These are phyloP conservation scores for Actinernus sp. DNA, from an alignment of 92 coral and sea anemone genomes.

Conservation along the genomic window DNA sequence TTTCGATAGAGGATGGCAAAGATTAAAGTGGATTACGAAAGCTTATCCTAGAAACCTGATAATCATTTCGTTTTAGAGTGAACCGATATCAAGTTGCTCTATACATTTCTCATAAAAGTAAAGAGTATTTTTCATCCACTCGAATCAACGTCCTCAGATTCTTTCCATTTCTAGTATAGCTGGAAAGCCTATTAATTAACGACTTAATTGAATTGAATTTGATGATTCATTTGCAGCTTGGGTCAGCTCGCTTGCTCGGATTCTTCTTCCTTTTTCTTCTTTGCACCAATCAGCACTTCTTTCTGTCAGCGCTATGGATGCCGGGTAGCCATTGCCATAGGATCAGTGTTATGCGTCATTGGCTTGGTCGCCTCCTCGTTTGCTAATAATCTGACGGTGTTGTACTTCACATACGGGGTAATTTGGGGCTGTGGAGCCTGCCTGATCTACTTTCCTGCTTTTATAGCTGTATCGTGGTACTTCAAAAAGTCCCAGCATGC, in stretches of 20 bases:
- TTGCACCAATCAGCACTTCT: conserved; percentile 25
- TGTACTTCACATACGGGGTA: conserved; percentile 26
- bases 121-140: too few relatives aligned
- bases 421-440: conserved; percentile 14
- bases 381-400: conserved; percentile 2
- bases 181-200: too few relatives aligned
- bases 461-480: conserved; percentile 10
- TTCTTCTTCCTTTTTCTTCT: conserved; percentile 13
- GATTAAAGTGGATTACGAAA: too few relatives aligned
- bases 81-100: too few relatives aligned
- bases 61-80: too few relatives aligned
- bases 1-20: too few relatives aligned
- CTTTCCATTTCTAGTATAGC: too few relatives aligned
- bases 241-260: conserved; percentile 22
- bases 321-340: conserved; percentile 8
- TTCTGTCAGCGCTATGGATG: conserved; percentile 26
- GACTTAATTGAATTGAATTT: too few relatives aligned
- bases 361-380: conserved; percentile 8
- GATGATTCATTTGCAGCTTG: conserved; percentile 25
- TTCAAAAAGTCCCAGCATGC: conserved; percentile 10
- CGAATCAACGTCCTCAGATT: too few relatives aligned
- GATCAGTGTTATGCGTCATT: conserved; percentile 5
- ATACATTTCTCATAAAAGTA: too few relatives aligned
- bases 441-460: conserved; percentile 12
- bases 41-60: too few relatives aligned